Percentiles rank a stretch among this genome's conserved stretches.
These are phyloP conservation scores for Ophthalmolycus amberensis DNA, from an alignment of 2,113 vertebrate species.

Conservation along the genomic window DNA sequence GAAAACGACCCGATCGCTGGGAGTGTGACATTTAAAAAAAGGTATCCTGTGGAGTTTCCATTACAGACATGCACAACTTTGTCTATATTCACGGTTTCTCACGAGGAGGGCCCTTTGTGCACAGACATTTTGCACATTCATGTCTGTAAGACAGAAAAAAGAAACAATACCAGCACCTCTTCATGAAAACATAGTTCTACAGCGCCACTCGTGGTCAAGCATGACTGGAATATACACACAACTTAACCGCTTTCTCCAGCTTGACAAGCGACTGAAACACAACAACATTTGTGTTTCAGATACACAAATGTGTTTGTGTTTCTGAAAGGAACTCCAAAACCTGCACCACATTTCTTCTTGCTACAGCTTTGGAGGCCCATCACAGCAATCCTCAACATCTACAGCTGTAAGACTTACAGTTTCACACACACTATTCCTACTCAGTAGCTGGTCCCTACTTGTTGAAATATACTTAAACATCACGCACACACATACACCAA, in stretches of 20 bases:
- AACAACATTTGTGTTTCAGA: conserved; percentile 1
- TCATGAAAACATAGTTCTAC: neutral
- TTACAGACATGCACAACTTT: neutral
- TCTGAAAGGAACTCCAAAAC: neutral
- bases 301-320: too few species aligned
- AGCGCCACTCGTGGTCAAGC: neutral
- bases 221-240: too few species aligned
- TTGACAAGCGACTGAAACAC: too few species aligned
- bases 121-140: neutral
- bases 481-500: conserved; percentile 3
- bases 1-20: neutral
- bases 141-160: neutral
- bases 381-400: conserved; percentile 51
- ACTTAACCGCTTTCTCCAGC: too few species aligned
- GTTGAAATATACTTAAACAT: neutral
- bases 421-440: conserved; percentile 4
- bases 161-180: neutral
- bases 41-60: conserved; percentile 8
- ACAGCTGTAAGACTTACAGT: conserved; percentile 43
- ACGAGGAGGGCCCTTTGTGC: neutral
- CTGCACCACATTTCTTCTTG: conserved; percentile 28
- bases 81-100: neutral
- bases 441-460: conserved; percentile 9
- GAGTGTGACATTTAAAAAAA: conserved; percentile 32
- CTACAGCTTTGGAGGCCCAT: conserved; percentile 65